A percentile compares a stretch with the other conserved stretches of the same genome.
Evolutionary conservation across 2,888 invertebrate genomes (phyloP).

Genomic region (Metalampra italica): DNA sequence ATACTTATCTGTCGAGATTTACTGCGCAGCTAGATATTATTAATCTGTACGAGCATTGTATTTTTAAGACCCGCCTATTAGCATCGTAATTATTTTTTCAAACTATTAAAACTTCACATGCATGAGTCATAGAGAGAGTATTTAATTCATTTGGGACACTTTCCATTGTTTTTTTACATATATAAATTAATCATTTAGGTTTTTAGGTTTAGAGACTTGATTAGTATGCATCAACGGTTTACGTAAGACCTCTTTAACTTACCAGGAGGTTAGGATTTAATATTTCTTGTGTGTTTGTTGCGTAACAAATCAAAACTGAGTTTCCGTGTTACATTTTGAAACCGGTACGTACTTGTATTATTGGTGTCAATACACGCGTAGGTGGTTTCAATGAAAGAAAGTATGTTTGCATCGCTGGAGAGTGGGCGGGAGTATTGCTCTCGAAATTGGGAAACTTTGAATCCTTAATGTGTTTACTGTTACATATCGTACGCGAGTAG

Average conservation of each 20-base stretch:
- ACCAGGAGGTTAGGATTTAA: not conserved
- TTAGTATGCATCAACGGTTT: constrained; percentile 2
- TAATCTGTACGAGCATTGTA: constrained; percentile 13
- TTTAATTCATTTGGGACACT: constrained; percentile 1
- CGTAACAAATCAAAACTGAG: constrained; percentile 55
- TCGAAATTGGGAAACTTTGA: constrained; percentile 39
- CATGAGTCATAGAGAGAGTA: not conserved
- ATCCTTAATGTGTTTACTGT: constrained; percentile 26
- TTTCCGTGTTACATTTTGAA: constrained; percentile 61
- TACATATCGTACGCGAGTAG: constrained; percentile 8
- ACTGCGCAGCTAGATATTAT: constrained; percentile 27
- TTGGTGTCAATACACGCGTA: constrained; percentile 62
- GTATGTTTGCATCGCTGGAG: constrained; percentile 35
- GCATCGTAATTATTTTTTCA: not conserved
- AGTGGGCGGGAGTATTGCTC: constrained; percentile 16
- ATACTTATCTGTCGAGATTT: constrained; percentile 34
- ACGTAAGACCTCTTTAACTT: constrained; percentile 5
- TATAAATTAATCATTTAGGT: not conserved
- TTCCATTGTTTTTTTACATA: constrained; percentile 2
- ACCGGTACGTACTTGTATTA: constrained; percentile 45
- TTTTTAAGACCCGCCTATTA: constrained; percentile 1
- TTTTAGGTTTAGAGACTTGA: constrained; percentile 8
- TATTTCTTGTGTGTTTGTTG: constrained; percentile 38
- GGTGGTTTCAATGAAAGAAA: constrained; percentile 71
- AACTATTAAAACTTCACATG: not conserved